These are phyloP conservation scores for Lucilia sericata DNA, from an alignment of 1,140 invertebrate genomes.

Conservation along the genomic window DNA sequence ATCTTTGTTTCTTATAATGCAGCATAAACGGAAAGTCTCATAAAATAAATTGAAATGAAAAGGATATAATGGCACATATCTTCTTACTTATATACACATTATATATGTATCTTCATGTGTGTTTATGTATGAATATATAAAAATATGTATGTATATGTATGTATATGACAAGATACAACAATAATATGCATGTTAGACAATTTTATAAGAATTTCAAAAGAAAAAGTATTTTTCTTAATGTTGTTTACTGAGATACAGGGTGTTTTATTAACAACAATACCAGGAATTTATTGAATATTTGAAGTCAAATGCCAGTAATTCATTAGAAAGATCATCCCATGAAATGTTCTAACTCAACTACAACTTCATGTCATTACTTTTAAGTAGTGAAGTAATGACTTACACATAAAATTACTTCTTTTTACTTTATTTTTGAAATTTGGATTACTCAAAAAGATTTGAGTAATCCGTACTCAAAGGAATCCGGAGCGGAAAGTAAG, in stretches of 20 bases:
- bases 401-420: too few species aligned
- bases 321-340: too few species aligned
- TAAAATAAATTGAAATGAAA: slow-evolving; percentile 30
- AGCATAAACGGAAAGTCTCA: slow-evolving; percentile 23
- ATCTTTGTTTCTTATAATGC: background rate
- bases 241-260: background rate
- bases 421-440: too few species aligned
- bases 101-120: background rate
- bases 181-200: slow-evolving; percentile 8
- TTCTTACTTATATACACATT: background rate
- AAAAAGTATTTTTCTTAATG: slow-evolving; percentile 10
- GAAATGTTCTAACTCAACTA: too few species aligned
- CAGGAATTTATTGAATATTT: background rate
- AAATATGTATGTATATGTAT: background rate
- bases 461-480: too few species aligned
- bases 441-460: too few species aligned
- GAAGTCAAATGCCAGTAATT: too few species aligned
- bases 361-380: too few species aligned
- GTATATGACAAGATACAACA: background rate
- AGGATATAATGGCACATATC: slow-evolving; percentile 16
- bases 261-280: background rate
- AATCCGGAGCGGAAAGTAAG: too few species aligned
- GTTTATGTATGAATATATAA: background rate
- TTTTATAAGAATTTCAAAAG: background rate
- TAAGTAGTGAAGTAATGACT: too few species aligned